phyloP scores from a whole-genome alignment of 2,113 vertebrate genomes.

The Heteronetta atricapilla region DNA sequence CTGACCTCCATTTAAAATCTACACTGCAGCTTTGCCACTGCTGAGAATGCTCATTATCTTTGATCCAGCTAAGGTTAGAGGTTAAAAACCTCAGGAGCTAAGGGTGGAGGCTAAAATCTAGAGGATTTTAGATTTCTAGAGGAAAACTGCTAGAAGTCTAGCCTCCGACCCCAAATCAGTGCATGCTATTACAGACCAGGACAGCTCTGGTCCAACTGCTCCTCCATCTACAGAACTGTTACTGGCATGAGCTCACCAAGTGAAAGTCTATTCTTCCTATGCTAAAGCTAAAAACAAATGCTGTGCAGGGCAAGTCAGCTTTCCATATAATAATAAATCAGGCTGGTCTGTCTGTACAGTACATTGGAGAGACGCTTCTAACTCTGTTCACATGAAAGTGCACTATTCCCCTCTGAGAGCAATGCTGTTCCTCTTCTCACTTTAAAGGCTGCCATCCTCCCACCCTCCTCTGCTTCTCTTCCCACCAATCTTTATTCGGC shows the following conservation, averaged over 20 bases:
- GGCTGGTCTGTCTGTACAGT: neutral
- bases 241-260: neutral
- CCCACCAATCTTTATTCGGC: neutral
- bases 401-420: neutral
- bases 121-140: too few relatives aligned
- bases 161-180: neutral
- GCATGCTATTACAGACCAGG: neutral
- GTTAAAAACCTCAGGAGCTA: too few relatives aligned
- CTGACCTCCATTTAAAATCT: constrained; percentile 2
- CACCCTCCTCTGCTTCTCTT: neutral
- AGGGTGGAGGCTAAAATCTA: neutral
- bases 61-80: neutral
- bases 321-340: neutral
- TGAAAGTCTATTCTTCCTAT: neutral
- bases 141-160: neutral
- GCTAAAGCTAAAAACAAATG: neutral
- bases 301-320: neutral
- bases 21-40: neutral
- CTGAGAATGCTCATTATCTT: neutral
- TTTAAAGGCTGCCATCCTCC: neutral
- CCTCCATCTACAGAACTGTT: neutral
- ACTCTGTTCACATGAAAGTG: neutral
- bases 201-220: neutral
- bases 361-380: neutral
- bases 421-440: neutral